Percentiles rank a stretch among this genome's conserved stretches.
These are phyloP conservation scores for Somateria mollissima DNA, from an alignment of 2,797 vertebrate genomes.

Conservation along the genomic window DNA sequence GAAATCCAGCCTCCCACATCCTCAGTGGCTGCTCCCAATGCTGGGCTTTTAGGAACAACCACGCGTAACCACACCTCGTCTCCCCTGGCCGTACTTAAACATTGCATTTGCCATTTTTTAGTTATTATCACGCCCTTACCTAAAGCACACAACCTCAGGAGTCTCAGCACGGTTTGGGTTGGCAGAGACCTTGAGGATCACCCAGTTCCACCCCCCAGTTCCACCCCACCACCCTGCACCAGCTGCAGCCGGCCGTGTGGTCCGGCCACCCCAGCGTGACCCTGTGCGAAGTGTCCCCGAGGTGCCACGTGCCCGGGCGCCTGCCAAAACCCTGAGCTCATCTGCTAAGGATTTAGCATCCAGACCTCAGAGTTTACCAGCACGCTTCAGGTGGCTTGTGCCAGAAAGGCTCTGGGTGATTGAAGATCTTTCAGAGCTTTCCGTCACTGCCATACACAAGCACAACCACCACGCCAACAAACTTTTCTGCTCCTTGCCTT, in stretches of 20 bases:
- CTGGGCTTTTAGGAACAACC: accelerated
- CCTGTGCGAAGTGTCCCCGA: neutral
- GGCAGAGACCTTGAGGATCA: neutral
- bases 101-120: neutral
- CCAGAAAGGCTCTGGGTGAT: neutral
- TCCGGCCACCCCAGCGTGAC: neutral
- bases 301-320: neutral
- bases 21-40: neutral
- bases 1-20: neutral
- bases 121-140: neutral
- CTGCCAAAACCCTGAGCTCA: neutral
- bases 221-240: neutral
- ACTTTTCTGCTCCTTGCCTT: neutral
- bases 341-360: neutral
- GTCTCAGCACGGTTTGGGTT: neutral
- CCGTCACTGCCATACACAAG: constrained; percentile 7
- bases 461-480: neutral
- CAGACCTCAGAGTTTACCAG: neutral
- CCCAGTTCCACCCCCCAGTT: neutral
- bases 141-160: neutral
- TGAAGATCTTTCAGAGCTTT: neutral
- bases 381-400: neutral
- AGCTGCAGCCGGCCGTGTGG: accelerated
- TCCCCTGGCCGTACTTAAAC: neutral
- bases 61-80: neutral